Evolutionary conservation across 2,888 invertebrate species (phyloP).

Genomic region (Chironomus tentans): DNA sequence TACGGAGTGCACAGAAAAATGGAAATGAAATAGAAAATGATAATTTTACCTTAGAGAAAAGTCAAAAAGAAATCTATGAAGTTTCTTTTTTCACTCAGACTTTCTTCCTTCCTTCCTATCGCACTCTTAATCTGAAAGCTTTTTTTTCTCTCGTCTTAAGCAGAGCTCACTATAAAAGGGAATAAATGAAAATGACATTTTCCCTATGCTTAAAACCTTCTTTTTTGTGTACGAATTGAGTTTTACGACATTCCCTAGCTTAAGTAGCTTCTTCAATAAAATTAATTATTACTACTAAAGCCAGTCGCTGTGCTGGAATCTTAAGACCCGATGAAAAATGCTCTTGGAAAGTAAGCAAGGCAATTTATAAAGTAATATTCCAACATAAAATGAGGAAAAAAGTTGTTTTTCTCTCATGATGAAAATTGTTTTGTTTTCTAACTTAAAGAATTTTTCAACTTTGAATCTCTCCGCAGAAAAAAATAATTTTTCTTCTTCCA

Average conservation of each 20-base stretch:
- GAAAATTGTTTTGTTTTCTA: background rate
- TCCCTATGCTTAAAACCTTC: background rate
- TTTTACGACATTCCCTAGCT: background rate
- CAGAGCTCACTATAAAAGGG: background rate
- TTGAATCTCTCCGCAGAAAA: no score
- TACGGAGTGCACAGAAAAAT: background rate
- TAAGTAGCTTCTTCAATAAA: background rate
- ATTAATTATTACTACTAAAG: background rate
- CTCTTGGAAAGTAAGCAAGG: no score
- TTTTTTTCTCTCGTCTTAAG: no score
- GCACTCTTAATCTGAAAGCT: background rate
- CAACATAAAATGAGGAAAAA: background rate
- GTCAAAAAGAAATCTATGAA: background rate
- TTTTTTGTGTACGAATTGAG: background rate
- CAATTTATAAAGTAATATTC: no score
- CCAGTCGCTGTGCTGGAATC: background rate
- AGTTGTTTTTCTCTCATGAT: background rate
- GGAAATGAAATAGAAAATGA: background rate
- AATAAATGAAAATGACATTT: background rate
- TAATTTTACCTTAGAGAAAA: background rate
- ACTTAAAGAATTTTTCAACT: no score
- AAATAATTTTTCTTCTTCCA: no score
- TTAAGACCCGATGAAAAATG: background rate
- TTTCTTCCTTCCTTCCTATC: background rate
- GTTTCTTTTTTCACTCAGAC: background rate